A percentile compares a stretch with the other conserved stretches of the same genome.
Evolutionary conservation across 2,797 vertebrate genomes (phyloP).

Genomic region (Lepilemur septentrionalis): DNA sequence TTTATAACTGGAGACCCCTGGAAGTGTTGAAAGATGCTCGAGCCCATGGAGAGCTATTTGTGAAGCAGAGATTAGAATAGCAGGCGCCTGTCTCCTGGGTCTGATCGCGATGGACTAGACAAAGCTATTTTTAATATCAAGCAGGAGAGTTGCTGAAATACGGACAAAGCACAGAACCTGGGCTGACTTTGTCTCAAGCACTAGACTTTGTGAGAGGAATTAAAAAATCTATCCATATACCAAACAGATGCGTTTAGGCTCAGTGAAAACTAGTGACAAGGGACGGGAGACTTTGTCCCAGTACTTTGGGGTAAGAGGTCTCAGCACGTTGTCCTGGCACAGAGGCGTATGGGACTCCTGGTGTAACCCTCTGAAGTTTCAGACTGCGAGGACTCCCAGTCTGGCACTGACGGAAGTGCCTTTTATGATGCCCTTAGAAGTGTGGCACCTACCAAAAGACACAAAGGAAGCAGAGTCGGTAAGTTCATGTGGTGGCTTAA

Average conservation of each 20-base stretch:
- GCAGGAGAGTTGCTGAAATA: constrained; percentile 62
- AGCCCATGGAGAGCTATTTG: constrained; percentile 67
- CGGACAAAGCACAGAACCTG: constrained; percentile 62
- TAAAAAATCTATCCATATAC: constrained; percentile 48
- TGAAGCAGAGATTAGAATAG: constrained; percentile 70
- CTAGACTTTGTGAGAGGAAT: constrained; percentile 51
- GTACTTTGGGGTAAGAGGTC: constrained; percentile 5
- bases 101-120: constrained; percentile 61
- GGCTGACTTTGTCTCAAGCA: constrained; percentile 54
- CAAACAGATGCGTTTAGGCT: constrained; percentile 3
- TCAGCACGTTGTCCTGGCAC: background rate
- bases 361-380: background rate
- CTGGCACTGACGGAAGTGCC: background rate
- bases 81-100: constrained; percentile 71
- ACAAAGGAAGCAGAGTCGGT: background rate
- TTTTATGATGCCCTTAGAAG: background rate
- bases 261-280: constrained; percentile 52
- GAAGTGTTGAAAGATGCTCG: constrained; percentile 62
- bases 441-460: background rate
- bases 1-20: constrained; percentile 52
- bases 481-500: background rate
- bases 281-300: constrained; percentile 59
- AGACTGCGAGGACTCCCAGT: background rate
- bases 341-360: background rate
- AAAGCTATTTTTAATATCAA: constrained; percentile 77